phyloP scores from a whole-genome alignment of 1,140 invertebrate species.

The Teleogryllus occipitalis region DNA sequence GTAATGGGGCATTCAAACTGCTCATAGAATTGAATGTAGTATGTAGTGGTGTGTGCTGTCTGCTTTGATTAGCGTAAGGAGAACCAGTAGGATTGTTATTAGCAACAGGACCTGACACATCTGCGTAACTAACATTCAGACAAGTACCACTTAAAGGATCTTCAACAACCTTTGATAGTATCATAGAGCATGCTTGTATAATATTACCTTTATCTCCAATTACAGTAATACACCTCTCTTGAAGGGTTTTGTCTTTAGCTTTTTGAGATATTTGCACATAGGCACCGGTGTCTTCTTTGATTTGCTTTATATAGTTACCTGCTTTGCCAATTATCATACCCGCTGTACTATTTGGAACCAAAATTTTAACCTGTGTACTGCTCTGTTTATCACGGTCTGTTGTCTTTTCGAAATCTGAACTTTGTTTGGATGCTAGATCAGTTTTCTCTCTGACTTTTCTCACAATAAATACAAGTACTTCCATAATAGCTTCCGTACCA shows the following conservation, averaged over 20 bases:
- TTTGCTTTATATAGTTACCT: slow-evolving; percentile 95
- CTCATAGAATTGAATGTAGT: slow-evolving; percentile 8
- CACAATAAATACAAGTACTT: slow-evolving; percentile 92
- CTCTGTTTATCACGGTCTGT: not conserved
- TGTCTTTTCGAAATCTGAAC: not conserved
- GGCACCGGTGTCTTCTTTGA: slow-evolving; percentile 93
- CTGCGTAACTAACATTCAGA: slow-evolving; percentile 91
- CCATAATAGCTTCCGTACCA: slow-evolving; percentile 83
- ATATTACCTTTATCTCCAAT: slow-evolving; percentile 89
- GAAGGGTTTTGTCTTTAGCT: slow-evolving; percentile 89
- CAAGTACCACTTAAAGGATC: slow-evolving; percentile 94
- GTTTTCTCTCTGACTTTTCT: slow-evolving; percentile 97
- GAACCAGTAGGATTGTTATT: slow-evolving; percentile 95
- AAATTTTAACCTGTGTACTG: slow-evolving; percentile 76
- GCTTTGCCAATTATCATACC: slow-evolving; percentile 99
- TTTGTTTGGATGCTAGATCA: slow-evolving; percentile 42
- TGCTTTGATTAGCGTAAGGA: slow-evolving; percentile 64
- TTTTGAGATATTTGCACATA: slow-evolving; percentile 99
- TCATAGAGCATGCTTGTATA: slow-evolving; percentile 86
- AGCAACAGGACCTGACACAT: slow-evolving; percentile 89
- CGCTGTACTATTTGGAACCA: slow-evolving; percentile 96
- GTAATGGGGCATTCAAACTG: not conserved
- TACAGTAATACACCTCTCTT: slow-evolving; percentile 94
- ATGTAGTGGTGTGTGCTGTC: slow-evolving; percentile 9
- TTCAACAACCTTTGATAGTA: slow-evolving; percentile 93